Percentiles rank a stretch among this genome's conserved stretches.
phyloP scores from a whole-genome alignment of 23 tunicate species.

The Styela clava region DNA sequence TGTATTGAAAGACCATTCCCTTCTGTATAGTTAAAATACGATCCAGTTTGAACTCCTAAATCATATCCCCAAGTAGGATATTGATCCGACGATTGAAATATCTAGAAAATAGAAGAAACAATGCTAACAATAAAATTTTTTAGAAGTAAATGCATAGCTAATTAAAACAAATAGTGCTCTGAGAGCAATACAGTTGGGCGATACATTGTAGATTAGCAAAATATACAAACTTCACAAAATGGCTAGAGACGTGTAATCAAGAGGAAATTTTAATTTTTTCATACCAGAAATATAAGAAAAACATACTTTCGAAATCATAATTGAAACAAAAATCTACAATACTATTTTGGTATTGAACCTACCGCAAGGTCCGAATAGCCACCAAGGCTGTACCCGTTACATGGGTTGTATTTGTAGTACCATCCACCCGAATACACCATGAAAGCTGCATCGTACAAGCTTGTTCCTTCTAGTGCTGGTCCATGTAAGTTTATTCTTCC shows the following conservation, averaged over 20 bases:
- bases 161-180: too few species aligned
- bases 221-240: too few species aligned
- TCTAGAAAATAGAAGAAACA: neutral
- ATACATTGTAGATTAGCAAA: too few species aligned
- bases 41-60: slow-evolving; percentile 55
- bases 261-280: too few species aligned
- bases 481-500: slow-evolving; percentile 54
- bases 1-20: slow-evolving; percentile 37
- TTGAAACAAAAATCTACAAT: too few species aligned
- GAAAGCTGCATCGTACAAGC: slow-evolving; percentile 17
- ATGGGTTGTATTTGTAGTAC: slow-evolving; percentile 69
- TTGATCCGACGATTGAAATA: neutral
- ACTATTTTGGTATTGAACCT: too few species aligned
- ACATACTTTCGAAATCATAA: too few species aligned
- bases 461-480: slow-evolving; percentile 6
- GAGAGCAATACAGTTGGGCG: too few species aligned
- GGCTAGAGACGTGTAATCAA: too few species aligned
- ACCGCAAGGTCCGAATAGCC: slow-evolving; percentile 65
- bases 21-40: slow-evolving; percentile 36
- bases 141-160: too few species aligned
- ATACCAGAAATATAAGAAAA: too few species aligned
- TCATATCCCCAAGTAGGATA: slow-evolving; percentile 26
- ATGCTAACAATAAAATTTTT: neutral
- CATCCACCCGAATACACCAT: slow-evolving; percentile 20
- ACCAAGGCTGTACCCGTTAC: slow-evolving; percentile 38